Conservation (phyloP, 1,140 invertebrate species). For the Anoplolepis gracilipes region DNA sequence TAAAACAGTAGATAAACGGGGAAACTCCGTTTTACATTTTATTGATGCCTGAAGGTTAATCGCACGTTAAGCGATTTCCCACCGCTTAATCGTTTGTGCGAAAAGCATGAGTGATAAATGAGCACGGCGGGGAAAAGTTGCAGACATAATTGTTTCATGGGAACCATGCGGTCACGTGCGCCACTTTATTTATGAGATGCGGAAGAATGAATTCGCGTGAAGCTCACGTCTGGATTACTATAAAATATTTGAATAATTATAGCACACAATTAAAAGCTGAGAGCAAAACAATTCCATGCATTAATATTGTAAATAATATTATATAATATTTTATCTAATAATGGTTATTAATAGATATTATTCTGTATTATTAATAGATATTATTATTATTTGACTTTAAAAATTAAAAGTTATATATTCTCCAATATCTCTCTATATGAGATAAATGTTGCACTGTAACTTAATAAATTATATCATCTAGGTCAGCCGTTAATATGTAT, state of each 20-base stretch:
- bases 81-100: conserved; percentile 29
- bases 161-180: conserved; percentile 39
- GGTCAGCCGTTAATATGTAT: neutral
- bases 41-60: conserved; percentile 30
- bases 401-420: neutral
- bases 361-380: too few species aligned
- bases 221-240: neutral
- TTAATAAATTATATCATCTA: conserved; percentile 9
- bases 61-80: conserved; percentile 21
- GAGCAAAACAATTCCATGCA: neutral
- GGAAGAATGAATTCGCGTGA: conserved; percentile 31
- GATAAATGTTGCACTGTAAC: neutral
- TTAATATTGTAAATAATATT: neutral
- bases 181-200: conserved; percentile 38
- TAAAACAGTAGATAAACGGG: neutral
- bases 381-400: neutral
- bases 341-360: neutral
- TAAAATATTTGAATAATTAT: neutral
- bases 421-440: neutral
- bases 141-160: conserved; percentile 7
- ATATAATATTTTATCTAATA: neutral
- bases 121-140: conserved; percentile 28
- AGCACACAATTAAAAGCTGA: neutral
- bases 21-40: neutral
- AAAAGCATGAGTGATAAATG: conserved; percentile 40